A percentile compares a stretch with the other conserved stretches of the same genome.
phyloP scores from a whole-genome alignment of 2,113 vertebrate species.

The Stegostoma tigrinum region DNA sequence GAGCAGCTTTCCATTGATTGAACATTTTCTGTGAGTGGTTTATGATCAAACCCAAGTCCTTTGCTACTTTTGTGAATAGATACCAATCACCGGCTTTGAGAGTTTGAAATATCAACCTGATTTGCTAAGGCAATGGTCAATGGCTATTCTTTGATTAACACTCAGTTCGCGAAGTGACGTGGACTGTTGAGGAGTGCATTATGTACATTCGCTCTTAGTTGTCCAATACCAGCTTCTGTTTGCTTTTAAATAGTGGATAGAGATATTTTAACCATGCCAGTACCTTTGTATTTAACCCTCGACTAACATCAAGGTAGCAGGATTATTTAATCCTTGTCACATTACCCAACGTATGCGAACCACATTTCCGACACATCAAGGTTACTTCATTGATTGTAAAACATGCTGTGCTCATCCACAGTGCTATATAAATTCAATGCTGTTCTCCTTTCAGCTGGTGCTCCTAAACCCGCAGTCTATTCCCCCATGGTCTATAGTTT shows the following conservation, averaged over 20 bases:
- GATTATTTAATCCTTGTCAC: background rate
- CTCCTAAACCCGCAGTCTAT: background rate
- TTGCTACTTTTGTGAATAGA: background rate
- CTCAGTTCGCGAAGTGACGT: background rate
- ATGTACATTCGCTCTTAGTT: background rate
- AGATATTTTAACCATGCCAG: background rate
- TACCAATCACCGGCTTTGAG: background rate
- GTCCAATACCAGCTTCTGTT: background rate
- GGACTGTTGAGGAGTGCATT: too few species aligned
- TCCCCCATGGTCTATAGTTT: background rate
- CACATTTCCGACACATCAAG: background rate
- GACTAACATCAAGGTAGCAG: background rate
- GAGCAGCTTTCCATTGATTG: background rate
- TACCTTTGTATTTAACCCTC: background rate
- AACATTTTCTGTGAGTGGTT: background rate
- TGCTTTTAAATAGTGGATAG: background rate
- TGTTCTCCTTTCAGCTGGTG: background rate
- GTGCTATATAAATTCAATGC: background rate
- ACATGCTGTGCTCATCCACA: background rate
- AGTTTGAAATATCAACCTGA: background rate
- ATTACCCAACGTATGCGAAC: too few species aligned
- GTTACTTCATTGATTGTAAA: background rate
- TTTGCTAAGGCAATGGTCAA: background rate
- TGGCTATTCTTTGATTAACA: background rate
- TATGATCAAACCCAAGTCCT: conserved; percentile 12